Percentiles rank a stretch among this genome's conserved stretches.
These are phyloP conservation scores for Erannis defoliaria DNA, from an alignment of 2,888 invertebrate species.

Conservation along the genomic window DNA sequence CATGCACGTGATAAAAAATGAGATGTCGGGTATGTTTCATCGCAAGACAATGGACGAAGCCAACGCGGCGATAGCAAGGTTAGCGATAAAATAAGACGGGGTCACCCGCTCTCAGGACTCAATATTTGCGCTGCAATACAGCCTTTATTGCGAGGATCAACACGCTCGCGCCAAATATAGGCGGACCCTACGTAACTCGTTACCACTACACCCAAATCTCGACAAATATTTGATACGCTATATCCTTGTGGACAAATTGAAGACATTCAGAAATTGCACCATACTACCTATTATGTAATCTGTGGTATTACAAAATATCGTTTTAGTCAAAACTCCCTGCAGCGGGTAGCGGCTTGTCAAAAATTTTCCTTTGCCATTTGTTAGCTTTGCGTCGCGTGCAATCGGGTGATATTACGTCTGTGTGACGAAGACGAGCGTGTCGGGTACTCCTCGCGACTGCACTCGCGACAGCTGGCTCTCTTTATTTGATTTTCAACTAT, in stretches of 20 bases:
- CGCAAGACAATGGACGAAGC: constrained; percentile 74
- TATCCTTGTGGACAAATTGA: constrained; percentile 46
- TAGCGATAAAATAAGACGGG: constrained; percentile 78
- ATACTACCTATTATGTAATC: too few relatives aligned
- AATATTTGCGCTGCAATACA: constrained; percentile 81
- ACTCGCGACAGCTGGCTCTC: constrained; percentile 72
- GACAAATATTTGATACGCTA: constrained; percentile 50
- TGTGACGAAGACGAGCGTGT: constrained; percentile 71
- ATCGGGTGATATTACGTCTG: constrained; percentile 64
- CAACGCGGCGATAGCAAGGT: constrained; percentile 67
- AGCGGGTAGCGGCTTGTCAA: constrained; percentile 45
- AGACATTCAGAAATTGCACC: constrained; percentile 46
- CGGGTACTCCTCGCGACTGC: constrained; percentile 68
- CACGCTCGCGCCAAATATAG: constrained; percentile 65
- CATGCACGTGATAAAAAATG: constrained; percentile 17
- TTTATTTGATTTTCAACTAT: constrained; percentile 80
- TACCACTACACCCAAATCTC: constrained; percentile 64
- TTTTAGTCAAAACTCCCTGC: constrained; percentile 38
- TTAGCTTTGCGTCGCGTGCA: constrained; percentile 56
- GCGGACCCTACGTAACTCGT: constrained; percentile 53
- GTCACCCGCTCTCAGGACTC: constrained; percentile 70
- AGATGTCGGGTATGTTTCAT: constrained; percentile 49
- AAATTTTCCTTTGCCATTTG: constrained; percentile 55
- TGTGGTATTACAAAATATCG: constrained; percentile 33
- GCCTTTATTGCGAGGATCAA: constrained; percentile 79